Percentiles rank a stretch among this genome's conserved stretches.
These are phyloP conservation scores for Andrena minutula DNA, from an alignment of 2,888 invertebrate species.

Conservation along the genomic window DNA sequence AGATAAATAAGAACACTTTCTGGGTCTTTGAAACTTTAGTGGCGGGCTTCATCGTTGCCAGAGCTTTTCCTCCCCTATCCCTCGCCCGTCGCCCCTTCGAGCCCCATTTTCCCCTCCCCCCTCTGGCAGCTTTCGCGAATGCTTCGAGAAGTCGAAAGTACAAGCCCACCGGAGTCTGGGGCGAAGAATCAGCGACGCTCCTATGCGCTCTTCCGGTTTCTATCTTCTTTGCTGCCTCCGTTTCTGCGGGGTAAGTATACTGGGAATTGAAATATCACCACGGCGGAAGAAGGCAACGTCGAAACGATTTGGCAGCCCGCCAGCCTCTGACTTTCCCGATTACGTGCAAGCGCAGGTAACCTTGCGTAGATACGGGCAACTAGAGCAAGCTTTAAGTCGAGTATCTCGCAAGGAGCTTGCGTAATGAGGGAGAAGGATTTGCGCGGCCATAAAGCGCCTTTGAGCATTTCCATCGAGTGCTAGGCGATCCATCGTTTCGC, in stretches of 20 bases:
- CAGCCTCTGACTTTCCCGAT: conserved; percentile 75
- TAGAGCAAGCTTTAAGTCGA: conserved; percentile 46
- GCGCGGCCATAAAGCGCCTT: conserved; percentile 22
- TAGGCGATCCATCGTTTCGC: background rate
- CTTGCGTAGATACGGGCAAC: conserved; percentile 64
- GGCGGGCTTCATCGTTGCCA: conserved; percentile 27
- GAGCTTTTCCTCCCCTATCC: conserved; percentile 11
- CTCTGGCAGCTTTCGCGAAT: conserved; percentile 58
- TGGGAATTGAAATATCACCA: conserved; percentile 76
- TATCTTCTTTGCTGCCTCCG: conserved; percentile 38
- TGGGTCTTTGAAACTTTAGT: conserved; percentile 37
- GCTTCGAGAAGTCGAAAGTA: conserved; percentile 59
- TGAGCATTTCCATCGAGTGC: background rate
- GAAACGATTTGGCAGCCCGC: conserved; percentile 79
- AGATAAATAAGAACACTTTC: conserved; percentile 58
- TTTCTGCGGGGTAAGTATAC: conserved; percentile 57
- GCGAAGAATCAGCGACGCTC: conserved; percentile 53
- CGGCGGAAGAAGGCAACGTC: conserved; percentile 70
- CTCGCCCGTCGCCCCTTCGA: background rate
- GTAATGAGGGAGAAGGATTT: conserved; percentile 60
- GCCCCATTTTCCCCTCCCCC: background rate
- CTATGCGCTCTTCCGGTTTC: conserved; percentile 41
- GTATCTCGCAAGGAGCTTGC: conserved; percentile 47
- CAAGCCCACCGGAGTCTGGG: conserved; percentile 38
- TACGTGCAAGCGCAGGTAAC: conserved; percentile 71